Conservation (phyloP, 2,888 invertebrate genomes). For the Mamestra brassicae region DNA sequence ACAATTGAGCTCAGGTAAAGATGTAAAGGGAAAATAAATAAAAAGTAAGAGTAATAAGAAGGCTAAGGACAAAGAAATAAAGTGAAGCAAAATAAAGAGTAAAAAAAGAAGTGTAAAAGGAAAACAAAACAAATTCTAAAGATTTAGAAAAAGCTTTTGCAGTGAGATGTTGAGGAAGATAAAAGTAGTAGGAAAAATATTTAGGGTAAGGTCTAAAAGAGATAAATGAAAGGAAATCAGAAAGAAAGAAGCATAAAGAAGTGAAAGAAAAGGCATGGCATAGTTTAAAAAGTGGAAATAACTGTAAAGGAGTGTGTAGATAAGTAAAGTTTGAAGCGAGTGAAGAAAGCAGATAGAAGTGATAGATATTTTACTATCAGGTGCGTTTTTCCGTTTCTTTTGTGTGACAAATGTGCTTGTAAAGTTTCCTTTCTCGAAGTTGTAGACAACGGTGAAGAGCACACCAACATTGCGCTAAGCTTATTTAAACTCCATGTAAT, state of each 20-base stretch:
- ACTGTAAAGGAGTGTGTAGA: neutral
- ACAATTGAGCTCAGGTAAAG: neutral
- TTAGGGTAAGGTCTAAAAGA: neutral
- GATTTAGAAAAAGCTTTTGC: neutral
- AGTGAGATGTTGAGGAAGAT: slow-evolving; percentile 17
- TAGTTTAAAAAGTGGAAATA: slow-evolving; percentile 6
- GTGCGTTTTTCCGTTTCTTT: slow-evolving; percentile 15
- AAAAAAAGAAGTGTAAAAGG: neutral
- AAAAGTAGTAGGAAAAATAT: neutral
- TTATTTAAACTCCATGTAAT: slow-evolving; percentile 5
- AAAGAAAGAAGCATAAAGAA: slow-evolving; percentile 2
- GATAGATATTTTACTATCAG: slow-evolving; percentile 9
- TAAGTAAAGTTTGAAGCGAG: slow-evolving; percentile 2
- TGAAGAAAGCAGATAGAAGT: slow-evolving; percentile 4
- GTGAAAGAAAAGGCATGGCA: neutral
- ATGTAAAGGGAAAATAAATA: neutral
- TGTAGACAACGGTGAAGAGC: neutral
- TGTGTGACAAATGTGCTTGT: too few species aligned
- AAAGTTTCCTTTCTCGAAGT: neutral
- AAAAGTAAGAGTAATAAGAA: neutral
- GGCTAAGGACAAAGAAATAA: neutral
- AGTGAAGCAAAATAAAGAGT: neutral
- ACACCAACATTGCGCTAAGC: neutral
- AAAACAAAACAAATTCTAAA: neutral
- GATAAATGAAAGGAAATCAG: neutral